Evolutionary conservation across 2,113 vertebrate species (phyloP).

Genomic region (Microcebus murinus): DNA sequence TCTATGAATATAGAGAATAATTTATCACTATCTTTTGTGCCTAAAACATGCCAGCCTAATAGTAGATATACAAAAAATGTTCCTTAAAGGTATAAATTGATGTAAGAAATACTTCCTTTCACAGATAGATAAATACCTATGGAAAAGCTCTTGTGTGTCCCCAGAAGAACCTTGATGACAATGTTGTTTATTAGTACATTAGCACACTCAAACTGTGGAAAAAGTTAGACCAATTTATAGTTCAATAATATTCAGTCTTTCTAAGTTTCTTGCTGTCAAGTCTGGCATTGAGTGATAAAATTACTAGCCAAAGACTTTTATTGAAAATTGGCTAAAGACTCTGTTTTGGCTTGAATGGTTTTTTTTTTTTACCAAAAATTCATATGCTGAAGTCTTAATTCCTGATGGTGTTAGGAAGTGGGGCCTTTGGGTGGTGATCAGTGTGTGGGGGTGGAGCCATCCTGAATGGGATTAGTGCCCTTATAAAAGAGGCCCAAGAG

Average conservation of each 20-base stretch:
- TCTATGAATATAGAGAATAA: background rate
- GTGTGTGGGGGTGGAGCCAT: background rate
- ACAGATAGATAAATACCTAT: background rate
- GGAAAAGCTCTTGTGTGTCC: background rate
- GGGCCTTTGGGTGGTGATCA: too few relatives aligned
- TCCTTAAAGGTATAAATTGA: background rate
- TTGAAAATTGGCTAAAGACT: constrained; percentile 11
- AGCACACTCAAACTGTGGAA: background rate
- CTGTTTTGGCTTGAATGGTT: background rate
- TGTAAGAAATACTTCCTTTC: background rate
- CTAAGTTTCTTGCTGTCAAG: background rate
- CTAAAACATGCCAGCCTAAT: background rate
- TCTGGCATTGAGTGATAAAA: background rate
- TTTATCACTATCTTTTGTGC: background rate
- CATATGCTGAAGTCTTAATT: background rate
- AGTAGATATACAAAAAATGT: background rate
- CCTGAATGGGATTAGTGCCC: background rate
- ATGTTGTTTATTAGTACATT: background rate
- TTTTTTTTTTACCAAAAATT: background rate
- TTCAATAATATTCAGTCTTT: background rate
- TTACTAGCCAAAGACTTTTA: background rate
- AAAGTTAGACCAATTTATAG: background rate
- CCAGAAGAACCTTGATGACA: background rate
- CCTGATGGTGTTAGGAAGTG: background rate
- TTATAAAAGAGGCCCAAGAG: background rate